Conservation (phyloP, 2,113 vertebrate genomes). For the Osmerus eperlanus region DNA sequence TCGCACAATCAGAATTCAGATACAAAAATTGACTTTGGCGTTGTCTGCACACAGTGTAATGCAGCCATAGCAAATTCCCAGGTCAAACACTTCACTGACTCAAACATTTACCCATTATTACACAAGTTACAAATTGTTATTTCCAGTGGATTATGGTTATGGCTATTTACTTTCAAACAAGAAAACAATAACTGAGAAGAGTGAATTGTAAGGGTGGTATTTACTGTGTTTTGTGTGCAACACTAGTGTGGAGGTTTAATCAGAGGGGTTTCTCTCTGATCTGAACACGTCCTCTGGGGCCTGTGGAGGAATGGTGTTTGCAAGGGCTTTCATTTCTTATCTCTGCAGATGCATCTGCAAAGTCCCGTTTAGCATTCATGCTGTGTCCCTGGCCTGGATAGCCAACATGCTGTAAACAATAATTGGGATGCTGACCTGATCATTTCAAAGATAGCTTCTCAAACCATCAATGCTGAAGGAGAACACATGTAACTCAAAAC, state of each 20-base stretch:
- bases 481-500: neutral
- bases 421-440: constrained; percentile 40
- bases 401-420: constrained; percentile 49
- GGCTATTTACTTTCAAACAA: too few species aligned
- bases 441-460: constrained; percentile 26
- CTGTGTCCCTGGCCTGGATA: constrained; percentile 36
- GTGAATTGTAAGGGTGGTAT: neutral
- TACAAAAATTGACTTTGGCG: constrained; percentile 19
- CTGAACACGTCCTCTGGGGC: constrained; percentile 30
- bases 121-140: too few species aligned
- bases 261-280: constrained; percentile 27
- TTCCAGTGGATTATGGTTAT: too few species aligned
- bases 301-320: constrained; percentile 19
- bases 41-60: neutral
- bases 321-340: constrained; percentile 46
- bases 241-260: constrained; percentile 33
- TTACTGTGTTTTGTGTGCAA: neutral
- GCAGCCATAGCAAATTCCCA: too few species aligned
- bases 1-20: constrained; percentile 2
- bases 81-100: too few species aligned
- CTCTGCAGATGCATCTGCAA: constrained; percentile 39
- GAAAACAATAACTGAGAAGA: neutral
- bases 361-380: constrained; percentile 51
- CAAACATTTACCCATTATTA: too few species aligned
- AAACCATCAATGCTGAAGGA: constrained; percentile 15